Percentiles rank a stretch among this genome's conserved stretches.
These are phyloP conservation scores for Trichomalopsis sarcophagae DNA, from an alignment of 1,140 invertebrate species.

Conservation along the genomic window DNA sequence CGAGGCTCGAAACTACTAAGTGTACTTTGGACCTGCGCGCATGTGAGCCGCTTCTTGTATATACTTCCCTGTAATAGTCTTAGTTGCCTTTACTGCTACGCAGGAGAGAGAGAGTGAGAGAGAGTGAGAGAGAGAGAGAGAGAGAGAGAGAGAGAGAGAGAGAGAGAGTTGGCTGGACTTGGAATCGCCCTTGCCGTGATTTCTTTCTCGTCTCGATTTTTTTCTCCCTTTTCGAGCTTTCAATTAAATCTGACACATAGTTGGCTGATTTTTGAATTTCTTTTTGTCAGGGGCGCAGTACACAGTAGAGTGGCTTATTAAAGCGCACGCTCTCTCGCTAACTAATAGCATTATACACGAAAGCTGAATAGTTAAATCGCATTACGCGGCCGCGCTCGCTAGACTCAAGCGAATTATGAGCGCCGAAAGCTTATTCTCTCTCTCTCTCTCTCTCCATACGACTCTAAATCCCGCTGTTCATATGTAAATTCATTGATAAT, in stretches of 20 bases:
- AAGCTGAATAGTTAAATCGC: slow-evolving; percentile 34
- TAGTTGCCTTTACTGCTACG: neutral
- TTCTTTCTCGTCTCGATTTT: neutral
- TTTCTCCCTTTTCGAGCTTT: neutral
- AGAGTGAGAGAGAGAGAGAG: no score
- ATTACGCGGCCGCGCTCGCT: slow-evolving; percentile 21
- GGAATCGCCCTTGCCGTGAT: neutral
- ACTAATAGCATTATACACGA: slow-evolving; percentile 15
- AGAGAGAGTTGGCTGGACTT: neutral
- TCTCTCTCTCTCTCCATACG: neutral
- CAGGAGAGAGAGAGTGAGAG: no score
- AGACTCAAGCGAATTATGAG: slow-evolving; percentile 33
- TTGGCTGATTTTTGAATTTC: no score
- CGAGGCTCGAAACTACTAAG: slow-evolving; percentile 17
- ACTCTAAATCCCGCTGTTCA: neutral
- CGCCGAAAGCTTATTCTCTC: neutral
- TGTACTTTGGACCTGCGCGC: slow-evolving; percentile 8
- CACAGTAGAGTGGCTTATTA: neutral
- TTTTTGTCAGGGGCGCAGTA: no score
- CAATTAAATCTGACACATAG: neutral
- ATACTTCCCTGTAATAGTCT: neutral
- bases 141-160: neutral
- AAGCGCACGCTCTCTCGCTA: neutral
- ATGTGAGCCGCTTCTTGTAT: slow-evolving; percentile 11
- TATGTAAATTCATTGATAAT: neutral